A percentile compares a stretch with the other conserved stretches of the same genome.
These are phyloP conservation scores for Zaprionus nigranus DNA, from an alignment of 1,140 invertebrate genomes.

Conservation along the genomic window DNA sequence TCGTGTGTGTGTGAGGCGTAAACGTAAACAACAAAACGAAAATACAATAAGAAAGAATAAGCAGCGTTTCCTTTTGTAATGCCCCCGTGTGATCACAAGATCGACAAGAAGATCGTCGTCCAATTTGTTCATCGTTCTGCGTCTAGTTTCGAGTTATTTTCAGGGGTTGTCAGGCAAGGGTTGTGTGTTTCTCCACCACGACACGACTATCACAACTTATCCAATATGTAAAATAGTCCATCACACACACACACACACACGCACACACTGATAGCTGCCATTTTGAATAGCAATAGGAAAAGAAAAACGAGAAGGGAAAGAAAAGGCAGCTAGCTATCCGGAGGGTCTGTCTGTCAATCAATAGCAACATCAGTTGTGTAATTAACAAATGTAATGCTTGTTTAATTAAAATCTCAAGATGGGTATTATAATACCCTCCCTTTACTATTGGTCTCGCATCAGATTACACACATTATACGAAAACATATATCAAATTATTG, in stretches of 20 bases:
- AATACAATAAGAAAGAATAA: slow-evolving; percentile 20
- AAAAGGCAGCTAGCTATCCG: not conserved
- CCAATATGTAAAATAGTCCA: slow-evolving; percentile 32
- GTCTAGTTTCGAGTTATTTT: slow-evolving; percentile 24
- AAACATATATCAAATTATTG: too few species aligned
- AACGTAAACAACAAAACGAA: slow-evolving; percentile 18
- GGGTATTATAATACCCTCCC: not conserved
- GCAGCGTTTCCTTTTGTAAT: slow-evolving; percentile 38
- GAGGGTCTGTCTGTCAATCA: slow-evolving; percentile 23
- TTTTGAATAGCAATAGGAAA: slow-evolving; percentile 9
- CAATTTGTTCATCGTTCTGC: not conserved
- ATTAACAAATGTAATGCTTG: slow-evolving; percentile 2
- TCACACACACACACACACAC: not conserved
- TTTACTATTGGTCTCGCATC: too few species aligned
- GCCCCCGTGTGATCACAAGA: slow-evolving; percentile 42
- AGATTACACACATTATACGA: too few species aligned
- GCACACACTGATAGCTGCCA: not conserved
- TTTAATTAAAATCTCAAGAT: not conserved
- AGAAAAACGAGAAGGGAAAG: not conserved
- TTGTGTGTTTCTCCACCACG: not conserved
- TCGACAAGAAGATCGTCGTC: slow-evolving; percentile 16
- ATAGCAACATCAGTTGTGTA: slow-evolving; percentile 21
- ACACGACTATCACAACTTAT: slow-evolving; percentile 10
- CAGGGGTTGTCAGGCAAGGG: slow-evolving; percentile 16
- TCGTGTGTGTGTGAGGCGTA: not conserved